These are phyloP conservation scores for Aphidius colemani DNA, from an alignment of 2,888 invertebrate genomes.

Conservation along the genomic window DNA sequence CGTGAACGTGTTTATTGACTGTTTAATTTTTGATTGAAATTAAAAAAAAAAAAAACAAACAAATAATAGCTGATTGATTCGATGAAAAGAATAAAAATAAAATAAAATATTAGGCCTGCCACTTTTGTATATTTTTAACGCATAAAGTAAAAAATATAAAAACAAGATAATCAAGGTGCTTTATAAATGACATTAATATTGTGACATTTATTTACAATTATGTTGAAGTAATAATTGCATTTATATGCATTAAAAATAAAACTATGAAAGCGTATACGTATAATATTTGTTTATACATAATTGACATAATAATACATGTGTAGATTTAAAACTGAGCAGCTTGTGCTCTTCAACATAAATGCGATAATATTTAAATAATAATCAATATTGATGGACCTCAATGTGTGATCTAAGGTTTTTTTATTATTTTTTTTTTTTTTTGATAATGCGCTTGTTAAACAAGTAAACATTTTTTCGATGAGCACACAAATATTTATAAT, in stretches of 20 bases:
- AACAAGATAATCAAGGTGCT: slow-evolving; percentile 51
- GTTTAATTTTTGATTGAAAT: neutral
- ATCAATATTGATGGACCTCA: slow-evolving; percentile 40
- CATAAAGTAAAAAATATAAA: slow-evolving; percentile 32
- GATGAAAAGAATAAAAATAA: slow-evolving; percentile 23
- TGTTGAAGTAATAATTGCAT: slow-evolving; percentile 37
- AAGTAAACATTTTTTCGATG: slow-evolving; percentile 5
- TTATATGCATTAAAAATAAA: slow-evolving; percentile 44
- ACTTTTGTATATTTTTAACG: slow-evolving; percentile 46
- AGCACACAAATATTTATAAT: too few species aligned
- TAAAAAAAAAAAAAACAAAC: slow-evolving; percentile 10
- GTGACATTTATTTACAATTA: slow-evolving; percentile 33
- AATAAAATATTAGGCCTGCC: slow-evolving; percentile 35
- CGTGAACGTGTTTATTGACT: too few species aligned
- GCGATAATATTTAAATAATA: slow-evolving; percentile 31
- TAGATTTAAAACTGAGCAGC: slow-evolving; percentile 37
- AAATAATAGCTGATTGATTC: slow-evolving; percentile 24
- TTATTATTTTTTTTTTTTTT: slow-evolving; percentile 17
- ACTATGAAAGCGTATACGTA: slow-evolving; percentile 40
- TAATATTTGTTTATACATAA: slow-evolving; percentile 38
- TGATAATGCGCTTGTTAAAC: slow-evolving; percentile 16
- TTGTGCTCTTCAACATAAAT: slow-evolving; percentile 38
- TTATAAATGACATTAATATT: slow-evolving; percentile 42
- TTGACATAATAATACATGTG: slow-evolving; percentile 39
- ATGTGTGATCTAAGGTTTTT: slow-evolving; percentile 36